Evolutionary conservation across 2,113 vertebrate species (phyloP).

Genomic region (Sinocyclocheilus anshuiensis): DNA sequence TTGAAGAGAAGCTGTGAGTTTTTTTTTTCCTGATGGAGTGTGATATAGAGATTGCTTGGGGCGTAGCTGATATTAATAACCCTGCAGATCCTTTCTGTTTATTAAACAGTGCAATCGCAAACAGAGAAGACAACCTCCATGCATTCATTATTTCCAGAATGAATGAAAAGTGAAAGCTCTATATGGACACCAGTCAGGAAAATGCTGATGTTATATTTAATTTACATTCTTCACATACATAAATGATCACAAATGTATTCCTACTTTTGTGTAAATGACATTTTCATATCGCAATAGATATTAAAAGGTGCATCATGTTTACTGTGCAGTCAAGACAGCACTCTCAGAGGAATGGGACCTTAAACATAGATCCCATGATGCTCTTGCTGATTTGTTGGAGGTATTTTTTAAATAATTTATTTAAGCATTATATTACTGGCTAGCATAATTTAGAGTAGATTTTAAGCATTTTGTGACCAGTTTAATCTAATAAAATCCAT

Average conservation of each 20-base stretch:
- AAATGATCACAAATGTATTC: not conserved
- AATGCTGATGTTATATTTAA: not conserved
- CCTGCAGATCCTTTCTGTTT: slow-evolving; percentile 7
- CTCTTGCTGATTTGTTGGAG: not conserved
- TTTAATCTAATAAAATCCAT: slow-evolving; percentile 23
- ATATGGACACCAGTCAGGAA: not conserved
- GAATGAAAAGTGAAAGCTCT: not conserved
- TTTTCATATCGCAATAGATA: not conserved
- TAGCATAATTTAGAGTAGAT: not conserved
- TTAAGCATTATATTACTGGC: not conserved
- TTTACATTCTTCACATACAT: not conserved
- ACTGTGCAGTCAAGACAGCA: not conserved
- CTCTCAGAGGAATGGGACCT: not conserved
- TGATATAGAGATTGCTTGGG: slow-evolving; percentile 5
- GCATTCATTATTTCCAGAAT: not conserved
- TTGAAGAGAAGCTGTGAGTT: not conserved
- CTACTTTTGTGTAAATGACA: slow-evolving; percentile 10
- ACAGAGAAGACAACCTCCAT: not conserved
- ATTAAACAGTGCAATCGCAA: not conserved
- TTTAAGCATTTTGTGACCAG: not conserved
- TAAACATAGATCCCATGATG: slow-evolving; percentile 16
- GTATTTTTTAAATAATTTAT: not conserved
- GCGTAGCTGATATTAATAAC: slow-evolving; percentile 4
- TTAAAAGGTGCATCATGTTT: not conserved
- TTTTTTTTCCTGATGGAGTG: not conserved